Conservation (phyloP, 2,888 invertebrate genomes). For the Balanococcus diminutus region DNA sequence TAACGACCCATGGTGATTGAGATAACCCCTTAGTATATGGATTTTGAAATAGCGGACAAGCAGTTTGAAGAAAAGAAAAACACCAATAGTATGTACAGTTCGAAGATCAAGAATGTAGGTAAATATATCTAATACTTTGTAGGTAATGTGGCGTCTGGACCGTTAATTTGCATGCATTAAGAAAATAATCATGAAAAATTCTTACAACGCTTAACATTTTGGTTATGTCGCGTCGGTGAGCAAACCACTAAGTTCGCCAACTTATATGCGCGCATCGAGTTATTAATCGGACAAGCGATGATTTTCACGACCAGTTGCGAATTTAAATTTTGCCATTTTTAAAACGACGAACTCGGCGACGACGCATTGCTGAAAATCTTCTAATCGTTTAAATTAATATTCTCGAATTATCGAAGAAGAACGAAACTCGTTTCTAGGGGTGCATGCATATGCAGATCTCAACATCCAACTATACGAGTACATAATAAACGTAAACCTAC, state of each 20-base stretch:
- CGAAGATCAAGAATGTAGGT: neutral
- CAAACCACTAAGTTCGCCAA: neutral
- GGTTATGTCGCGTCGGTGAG: neutral
- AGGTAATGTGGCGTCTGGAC: neutral
- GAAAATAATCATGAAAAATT: neutral
- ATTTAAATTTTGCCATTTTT: neutral
- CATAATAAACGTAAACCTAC: neutral
- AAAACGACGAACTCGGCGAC: neutral
- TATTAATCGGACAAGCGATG: neutral
- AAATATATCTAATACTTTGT: neutral
- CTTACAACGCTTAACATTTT: neutral
- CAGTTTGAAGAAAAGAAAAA: neutral
- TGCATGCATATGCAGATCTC: neutral
- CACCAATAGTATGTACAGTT: neutral
- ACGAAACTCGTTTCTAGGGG: neutral
- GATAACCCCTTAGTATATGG: neutral
- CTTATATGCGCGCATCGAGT: neutral
- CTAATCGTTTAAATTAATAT: neutral
- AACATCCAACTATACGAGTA: neutral
- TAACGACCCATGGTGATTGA: slow-evolving; percentile 5
- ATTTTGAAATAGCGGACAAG: neutral
- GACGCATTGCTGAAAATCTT: neutral
- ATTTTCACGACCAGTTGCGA: neutral
- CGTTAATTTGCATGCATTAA: neutral
- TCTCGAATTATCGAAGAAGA: neutral